Base-by-base conservation (phyloP, 1,140 invertebrate species). In the Aphaenogaster floridana region DNA sequence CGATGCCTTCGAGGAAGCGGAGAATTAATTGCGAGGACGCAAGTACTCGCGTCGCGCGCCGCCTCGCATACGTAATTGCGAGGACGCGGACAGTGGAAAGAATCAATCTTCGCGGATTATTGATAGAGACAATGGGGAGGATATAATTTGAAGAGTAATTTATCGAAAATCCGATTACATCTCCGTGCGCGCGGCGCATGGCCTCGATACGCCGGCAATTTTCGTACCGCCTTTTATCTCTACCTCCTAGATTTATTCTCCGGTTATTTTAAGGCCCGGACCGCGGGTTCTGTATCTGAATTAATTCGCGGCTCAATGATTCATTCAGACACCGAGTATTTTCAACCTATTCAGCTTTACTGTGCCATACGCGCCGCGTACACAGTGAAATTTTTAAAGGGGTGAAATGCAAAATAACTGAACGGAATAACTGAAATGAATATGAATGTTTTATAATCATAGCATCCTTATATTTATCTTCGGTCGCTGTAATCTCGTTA, bases 1-100 rank as follows among this genome's bases (percentile, higher is more conserved):
- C 92, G 92, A 94, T 94, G 92, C 90, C 91, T 94, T 93, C 92
- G 91, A 90, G 92, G 94, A 93, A 94, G 93, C 89, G 84, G 92
- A 81, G 89, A 94, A 94, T 94, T 94, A 94, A 94, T 94, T 93
- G 93, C 91, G 86, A 90, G 88, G 91, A 90, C 91, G 89, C 90
- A 86, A 71, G 59, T 54, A 79, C 52, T 80, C 79, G 64, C 74
- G 57, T 74, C 48, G 77, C 72, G 83, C 83, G 66, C 87, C 76
- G 63, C 45, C 45, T 61, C 86, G 85, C 83, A 68, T 71, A 84
- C 81, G 34, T 68, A 77, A 86, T 85, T 54, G 77, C 63, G 76
- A 83, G 59, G 39, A 78, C 52, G 34, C 54, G 80, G 28, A 78
- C 54, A 78, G 54, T 50, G 42, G 66, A 45, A 76, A 78, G 86